Percentiles rank a stretch among this genome's conserved stretches.
Conservation (phyloP, 2,888 invertebrate genomes). For the Calameuta filiformis region DNA sequence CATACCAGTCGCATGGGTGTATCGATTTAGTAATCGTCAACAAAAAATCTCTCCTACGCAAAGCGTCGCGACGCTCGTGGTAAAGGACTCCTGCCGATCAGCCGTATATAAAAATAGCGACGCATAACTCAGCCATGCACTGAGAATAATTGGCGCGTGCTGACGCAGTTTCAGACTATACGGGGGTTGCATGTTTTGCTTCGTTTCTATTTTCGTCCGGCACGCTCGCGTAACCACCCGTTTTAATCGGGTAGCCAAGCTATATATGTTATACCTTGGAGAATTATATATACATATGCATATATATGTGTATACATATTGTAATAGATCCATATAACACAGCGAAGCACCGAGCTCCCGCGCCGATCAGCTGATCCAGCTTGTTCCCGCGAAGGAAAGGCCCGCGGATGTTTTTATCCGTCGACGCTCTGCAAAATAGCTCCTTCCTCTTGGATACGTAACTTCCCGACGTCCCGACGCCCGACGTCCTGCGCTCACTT, state of each 20-base stretch:
- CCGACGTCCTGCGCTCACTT: too few species aligned
- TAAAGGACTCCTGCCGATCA: too few species aligned
- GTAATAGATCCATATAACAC: conserved; percentile 23
- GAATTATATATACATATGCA: conserved; percentile 27
- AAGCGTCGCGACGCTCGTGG: too few species aligned
- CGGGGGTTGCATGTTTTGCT: conserved; percentile 47
- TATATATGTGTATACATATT: conserved; percentile 31
- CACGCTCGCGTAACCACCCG: conserved; percentile 54
- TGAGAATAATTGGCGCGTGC: conserved; percentile 36
- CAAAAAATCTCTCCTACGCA: too few species aligned
- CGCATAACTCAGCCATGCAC: conserved; percentile 33
- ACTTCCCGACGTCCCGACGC: too few species aligned
- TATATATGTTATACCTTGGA: conserved; percentile 13
- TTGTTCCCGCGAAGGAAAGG: background rate
- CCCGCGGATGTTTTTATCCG: background rate
- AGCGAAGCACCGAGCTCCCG: background rate
- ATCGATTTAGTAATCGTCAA: too few species aligned
- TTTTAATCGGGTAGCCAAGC: conserved; percentile 46
- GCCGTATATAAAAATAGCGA: conserved; percentile 20
- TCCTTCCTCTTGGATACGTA: too few species aligned
- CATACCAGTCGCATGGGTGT: too few species aligned
- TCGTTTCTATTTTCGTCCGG: conserved; percentile 50
- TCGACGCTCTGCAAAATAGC: too few species aligned
- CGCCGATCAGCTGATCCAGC: conserved; percentile 16
- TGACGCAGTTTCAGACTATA: conserved; percentile 25